Percentiles rank a stretch among this genome's conserved stretches.
Evolutionary conservation across 2,113 vertebrate species (phyloP).

Genomic region (Mirounga angustirostris): DNA sequence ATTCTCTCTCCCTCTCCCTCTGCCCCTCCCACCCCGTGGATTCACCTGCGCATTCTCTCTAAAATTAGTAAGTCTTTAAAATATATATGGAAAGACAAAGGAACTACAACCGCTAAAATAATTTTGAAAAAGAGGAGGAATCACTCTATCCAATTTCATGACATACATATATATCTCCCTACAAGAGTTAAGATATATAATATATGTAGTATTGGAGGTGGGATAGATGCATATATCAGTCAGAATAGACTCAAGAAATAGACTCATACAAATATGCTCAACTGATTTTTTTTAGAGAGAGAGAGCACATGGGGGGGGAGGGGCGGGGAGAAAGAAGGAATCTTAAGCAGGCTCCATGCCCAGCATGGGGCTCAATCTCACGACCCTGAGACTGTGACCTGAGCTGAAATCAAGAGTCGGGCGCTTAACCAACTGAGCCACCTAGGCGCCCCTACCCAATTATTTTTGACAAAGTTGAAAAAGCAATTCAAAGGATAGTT

Average conservation of each 20-base stretch:
- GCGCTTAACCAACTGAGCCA: neutral
- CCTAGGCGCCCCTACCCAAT: neutral
- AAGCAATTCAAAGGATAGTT: constrained; percentile 17
- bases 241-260: constrained; percentile 20
- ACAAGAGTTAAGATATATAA: too few relatives aligned
- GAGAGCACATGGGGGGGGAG: neutral
- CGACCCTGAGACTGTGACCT: neutral
- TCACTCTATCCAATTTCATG: neutral
- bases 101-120: neutral
- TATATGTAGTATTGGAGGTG: neutral
- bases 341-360: neutral
- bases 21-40: neutral
- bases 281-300: neutral
- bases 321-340: neutral
- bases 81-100: neutral
- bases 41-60: too few relatives aligned
- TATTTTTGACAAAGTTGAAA: constrained; percentile 6
- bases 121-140: neutral
- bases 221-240: neutral
- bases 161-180: neutral
- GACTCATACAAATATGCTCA: neutral
- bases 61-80: neutral
- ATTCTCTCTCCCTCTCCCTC: neutral
- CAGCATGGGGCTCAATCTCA: neutral
- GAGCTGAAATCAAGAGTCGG: neutral